Evolutionary conservation across 2,797 vertebrate genomes (phyloP), one percentile per base, ranked within the genome.

Genomic region (Leuciscus waleckii): DNA sequence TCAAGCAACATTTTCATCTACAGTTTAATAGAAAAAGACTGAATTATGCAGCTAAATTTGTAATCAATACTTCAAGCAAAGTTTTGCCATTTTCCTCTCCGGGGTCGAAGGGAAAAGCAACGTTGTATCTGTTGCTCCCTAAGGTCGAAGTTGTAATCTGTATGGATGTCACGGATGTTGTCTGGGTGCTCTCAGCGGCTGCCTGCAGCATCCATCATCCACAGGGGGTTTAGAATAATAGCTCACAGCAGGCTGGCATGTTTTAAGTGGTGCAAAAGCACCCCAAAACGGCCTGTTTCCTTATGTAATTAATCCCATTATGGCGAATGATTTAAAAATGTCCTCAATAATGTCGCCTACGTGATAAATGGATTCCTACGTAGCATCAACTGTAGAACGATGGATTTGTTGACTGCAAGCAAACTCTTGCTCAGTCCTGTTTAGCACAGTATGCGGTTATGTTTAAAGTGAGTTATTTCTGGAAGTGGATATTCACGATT

Each of bases 221-320:
- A 51, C 79, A 74, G 81, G 79, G 85, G 90, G 87, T 82, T 82
- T 79, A 49, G 85, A 86, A 89, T 89, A 90, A 89, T 90, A 76
- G 84, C 74, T 88, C 68, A 5, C 82, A 84, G 74, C 84, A 35
- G 82, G 84, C 78, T 14, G 49, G 54, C 80, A 80, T 86, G 73
- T 80, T 85, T 87, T 74, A 82, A 85, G 49, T 43, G 46, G 76
- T 56, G 51, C 56, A 65, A 74, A 85, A 69, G 67, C 81, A 83
- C 65, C 74, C 54, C 3, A 71, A 84, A 70, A 63, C n/a, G 5
- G 49, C 43, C 74, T 11, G 69, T 88, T 85, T 87, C 70, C 82
- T 67, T 81, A 76, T 67, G 79, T 49, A 73, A 83, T 88, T 86
- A 85, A 87, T 88, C 75, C 80, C n/a, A 70, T 71, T 79, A 82